Conservation (phyloP, 37 sponge, comb jelly and placozoan species). For the Petrosia ficiformis region DNA sequence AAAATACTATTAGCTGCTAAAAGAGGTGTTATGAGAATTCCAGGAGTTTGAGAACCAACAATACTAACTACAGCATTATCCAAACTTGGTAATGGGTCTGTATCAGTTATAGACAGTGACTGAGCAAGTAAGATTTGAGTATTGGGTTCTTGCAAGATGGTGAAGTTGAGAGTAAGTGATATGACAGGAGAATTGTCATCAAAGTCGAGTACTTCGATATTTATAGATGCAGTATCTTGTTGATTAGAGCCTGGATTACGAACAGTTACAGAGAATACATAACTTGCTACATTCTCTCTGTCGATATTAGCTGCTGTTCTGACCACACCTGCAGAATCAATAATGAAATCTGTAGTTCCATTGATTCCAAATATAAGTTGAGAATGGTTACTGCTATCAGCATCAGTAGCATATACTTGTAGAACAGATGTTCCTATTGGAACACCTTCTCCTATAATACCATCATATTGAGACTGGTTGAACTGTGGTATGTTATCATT, state of each 20-base stretch:
- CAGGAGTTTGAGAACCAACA: neutral
- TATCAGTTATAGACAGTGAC: slow-evolving; percentile 36
- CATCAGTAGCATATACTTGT: slow-evolving; percentile 36
- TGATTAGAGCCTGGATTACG: slow-evolving; percentile 3
- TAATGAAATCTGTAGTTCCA: slow-evolving; percentile 7
- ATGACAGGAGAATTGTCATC: slow-evolving; percentile 10
- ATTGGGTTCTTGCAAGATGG: slow-evolving; percentile 34
- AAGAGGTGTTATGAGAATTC: neutral
- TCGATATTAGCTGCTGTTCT: slow-evolving; percentile 16
- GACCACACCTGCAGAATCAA: slow-evolving; percentile 48
- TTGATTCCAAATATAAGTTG: neutral
- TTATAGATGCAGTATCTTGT: neutral
- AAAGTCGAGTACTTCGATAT: neutral
- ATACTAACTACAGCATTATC: slow-evolving; percentile 31
- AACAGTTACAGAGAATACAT: slow-evolving; percentile 23
- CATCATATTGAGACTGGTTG: slow-evolving; percentile 4
- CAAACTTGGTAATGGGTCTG: slow-evolving; percentile 26
- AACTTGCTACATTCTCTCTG: slow-evolving; percentile 9
- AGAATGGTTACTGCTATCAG: slow-evolving; percentile 22
- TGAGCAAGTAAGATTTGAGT: slow-evolving; percentile 15
- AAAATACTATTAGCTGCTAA: slow-evolving; percentile 16
- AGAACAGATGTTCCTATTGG: slow-evolving; percentile 38
- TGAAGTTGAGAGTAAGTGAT: neutral
- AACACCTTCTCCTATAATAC: slow-evolving; percentile 34
- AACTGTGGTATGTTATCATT: slow-evolving; percentile 39